These are phyloP conservation scores for Catharus ustulatus DNA, from an alignment of 2,797 vertebrate genomes.

Conservation along the genomic window DNA sequence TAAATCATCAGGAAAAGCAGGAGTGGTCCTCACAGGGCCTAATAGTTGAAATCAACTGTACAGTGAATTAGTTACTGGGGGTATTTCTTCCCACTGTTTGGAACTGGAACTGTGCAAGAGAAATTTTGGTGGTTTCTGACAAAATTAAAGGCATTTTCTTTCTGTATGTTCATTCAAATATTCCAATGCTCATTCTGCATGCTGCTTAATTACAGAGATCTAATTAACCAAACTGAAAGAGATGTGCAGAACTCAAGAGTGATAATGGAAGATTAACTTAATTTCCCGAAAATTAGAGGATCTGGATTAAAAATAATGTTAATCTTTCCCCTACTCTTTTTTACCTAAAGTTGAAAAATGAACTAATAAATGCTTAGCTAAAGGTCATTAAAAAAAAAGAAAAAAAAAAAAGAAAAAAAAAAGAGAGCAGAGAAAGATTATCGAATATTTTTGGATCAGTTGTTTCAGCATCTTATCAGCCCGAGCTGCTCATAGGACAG, in stretches of 20 bases:
- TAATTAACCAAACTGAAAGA: slow-evolving; percentile 3
- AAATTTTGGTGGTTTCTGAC: neutral
- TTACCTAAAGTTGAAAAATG: neutral
- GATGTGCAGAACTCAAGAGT: neutral
- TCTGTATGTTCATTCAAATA: neutral
- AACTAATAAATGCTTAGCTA: neutral
- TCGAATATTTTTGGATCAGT: neutral
- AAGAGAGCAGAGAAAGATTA: neutral
- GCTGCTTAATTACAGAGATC: neutral
- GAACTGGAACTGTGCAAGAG: neutral
- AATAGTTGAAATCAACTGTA: neutral
- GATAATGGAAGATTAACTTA: neutral
- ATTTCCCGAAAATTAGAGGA: slow-evolving; percentile 18
- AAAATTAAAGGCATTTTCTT: neutral
- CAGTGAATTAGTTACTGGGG: neutral
- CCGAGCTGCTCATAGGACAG: neutral
- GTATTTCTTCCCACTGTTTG: neutral
- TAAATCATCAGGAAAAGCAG: neutral
- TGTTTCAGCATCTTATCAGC: slow-evolving; percentile 15
- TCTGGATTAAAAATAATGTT: neutral
- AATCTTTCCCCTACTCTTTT: neutral
- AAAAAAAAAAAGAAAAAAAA: too few relatives aligned
- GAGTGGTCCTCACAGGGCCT: neutral
- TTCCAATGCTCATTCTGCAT: neutral
- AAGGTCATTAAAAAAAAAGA: neutral